Evolutionary conservation across 2,888 invertebrate genomes (phyloP).

Genomic region (Brachyptera putata): DNA sequence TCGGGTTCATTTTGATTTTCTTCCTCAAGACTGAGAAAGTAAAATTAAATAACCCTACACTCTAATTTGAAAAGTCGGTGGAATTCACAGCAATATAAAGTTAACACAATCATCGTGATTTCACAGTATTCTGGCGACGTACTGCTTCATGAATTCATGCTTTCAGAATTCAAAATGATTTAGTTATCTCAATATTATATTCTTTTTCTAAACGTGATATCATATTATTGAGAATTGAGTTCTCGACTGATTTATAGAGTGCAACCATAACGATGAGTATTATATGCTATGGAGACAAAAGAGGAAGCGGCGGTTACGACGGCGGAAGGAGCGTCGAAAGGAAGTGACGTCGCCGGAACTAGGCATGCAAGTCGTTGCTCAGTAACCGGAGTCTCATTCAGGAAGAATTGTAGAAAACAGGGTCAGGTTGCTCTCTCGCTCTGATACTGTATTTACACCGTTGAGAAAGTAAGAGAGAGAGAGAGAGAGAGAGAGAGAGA

Average conservation of each 20-base stretch:
- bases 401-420: background rate
- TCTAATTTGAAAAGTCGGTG: too few relatives aligned
- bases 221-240: too few relatives aligned
- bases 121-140: background rate
- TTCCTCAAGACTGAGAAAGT: too few relatives aligned
- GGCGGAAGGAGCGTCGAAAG: background rate
- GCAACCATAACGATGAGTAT: too few relatives aligned
- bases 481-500: background rate
- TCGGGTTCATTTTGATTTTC: too few relatives aligned
- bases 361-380: background rate
- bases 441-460: background rate
- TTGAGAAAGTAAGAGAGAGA: too few relatives aligned
- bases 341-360: background rate
- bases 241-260: too few relatives aligned
- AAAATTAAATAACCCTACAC: too few relatives aligned
- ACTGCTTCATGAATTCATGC: background rate
- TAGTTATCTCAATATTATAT: background rate
- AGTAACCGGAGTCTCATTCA: background rate
- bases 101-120: constrained; percentile 17
- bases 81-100: too few relatives aligned
- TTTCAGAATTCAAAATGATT: background rate
- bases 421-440: background rate
- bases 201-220: too few relatives aligned
- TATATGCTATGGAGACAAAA: too few relatives aligned
- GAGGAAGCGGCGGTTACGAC: too few relatives aligned